Base-by-base conservation (phyloP, 2,888 invertebrate species). In the Oscheius sp. region DNA sequence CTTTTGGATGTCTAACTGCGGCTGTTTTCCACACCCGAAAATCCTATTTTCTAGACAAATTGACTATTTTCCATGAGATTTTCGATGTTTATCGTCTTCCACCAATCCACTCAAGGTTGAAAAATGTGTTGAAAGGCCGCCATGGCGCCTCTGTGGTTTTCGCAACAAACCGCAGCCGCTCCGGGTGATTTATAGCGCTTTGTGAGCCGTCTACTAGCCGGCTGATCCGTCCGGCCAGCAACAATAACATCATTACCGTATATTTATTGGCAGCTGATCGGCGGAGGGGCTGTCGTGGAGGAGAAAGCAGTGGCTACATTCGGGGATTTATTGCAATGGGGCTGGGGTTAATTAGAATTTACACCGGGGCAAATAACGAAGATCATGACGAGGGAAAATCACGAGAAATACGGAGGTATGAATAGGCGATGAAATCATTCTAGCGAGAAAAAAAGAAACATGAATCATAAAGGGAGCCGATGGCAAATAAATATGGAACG, bases 221-320 rank as follows among this genome's bases (percentile, higher is more conserved):
- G 21, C 53, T 12, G 18, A n/a, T 21, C 23, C 53, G 25, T 21
- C 21, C 53, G 25, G 59, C 23, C 59, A 41, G 27, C 59, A 41
- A 59, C 59, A 59, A 59, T 59, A 59, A 59, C 59, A 59, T 59
- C 59, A 59, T 59, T 59, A 59, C 59, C 59, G 59, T 29, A 41
- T 59, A 59, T 59, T 59, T 59, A 59, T 59, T 29, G 35, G 35
- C 35, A 35, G 35, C 35, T 35, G 35, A 35, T 35, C 35, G 3
- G 35, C 5, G 35, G 35, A 3, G 5, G 35, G 35, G 5, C 35
- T 3, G 35, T 9, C 35, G 35, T 3, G 59, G 35, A 18, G 59
- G n/a, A 29, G 59, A 59, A 12, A 35, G 41, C 16, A 13, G 18
- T 13, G 59, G 16, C 35, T 16, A 58, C 27, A n/a, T 16, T 16